Evolutionary conservation across 1,140 invertebrate genomes (phyloP).

Genomic region (Leptinotarsa defecta): DNA sequence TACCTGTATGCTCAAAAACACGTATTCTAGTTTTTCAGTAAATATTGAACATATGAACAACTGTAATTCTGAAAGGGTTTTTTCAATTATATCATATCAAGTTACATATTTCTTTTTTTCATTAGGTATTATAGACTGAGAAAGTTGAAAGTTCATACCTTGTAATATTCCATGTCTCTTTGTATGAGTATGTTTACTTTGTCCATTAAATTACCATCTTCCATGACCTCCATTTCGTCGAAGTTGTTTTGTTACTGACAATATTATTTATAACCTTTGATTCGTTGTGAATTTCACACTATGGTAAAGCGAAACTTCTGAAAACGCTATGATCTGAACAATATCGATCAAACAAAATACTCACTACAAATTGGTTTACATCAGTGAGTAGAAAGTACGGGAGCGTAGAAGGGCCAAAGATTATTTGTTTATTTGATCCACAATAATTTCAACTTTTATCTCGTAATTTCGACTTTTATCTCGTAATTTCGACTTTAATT

Average conservation of each 20-base stretch:
- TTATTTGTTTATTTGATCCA: no score
- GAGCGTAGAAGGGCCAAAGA: no score
- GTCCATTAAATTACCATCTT: conserved; percentile 84
- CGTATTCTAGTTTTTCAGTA: no score
- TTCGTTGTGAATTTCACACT: not conserved
- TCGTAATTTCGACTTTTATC: no score
- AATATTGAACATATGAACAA: no score
- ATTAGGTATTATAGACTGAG: not conserved
- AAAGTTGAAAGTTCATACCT: conserved; percentile 59
- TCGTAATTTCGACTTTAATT: no score
- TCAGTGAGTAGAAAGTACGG: no score
- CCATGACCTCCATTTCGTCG: conserved; percentile 75
- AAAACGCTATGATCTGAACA: not conserved
- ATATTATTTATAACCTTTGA: conserved; percentile 1
- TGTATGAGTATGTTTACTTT: conserved; percentile 76
- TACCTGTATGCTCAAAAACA: no score
- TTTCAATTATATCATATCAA: no score
- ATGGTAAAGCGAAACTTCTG: not conserved
- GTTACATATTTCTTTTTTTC: no score
- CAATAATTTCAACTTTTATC: no score
- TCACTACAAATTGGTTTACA: not conserved
- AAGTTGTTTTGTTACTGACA: not conserved
- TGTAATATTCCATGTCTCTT: conserved; percentile 79
- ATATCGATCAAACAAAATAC: conserved; percentile 10
- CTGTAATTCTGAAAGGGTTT: no score